These are phyloP conservation scores for Xylota segnis DNA, from an alignment of 2,888 invertebrate genomes.

Conservation along the genomic window DNA sequence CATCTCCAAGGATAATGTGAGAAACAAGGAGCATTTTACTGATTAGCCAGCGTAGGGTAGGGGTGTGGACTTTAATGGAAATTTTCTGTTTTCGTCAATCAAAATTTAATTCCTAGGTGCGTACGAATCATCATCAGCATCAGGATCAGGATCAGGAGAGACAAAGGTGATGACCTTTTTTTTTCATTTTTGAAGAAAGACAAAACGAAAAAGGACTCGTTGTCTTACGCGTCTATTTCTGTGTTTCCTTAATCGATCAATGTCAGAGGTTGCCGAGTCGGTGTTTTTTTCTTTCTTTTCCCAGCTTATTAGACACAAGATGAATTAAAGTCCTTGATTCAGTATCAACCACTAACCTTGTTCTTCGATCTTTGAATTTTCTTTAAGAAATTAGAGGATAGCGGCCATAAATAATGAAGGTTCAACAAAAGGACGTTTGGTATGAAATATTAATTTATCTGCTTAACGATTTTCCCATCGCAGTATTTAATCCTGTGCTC, in stretches of 20 bases:
- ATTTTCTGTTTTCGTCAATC: conserved; percentile 41
- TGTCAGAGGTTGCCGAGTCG: conserved; percentile 33
- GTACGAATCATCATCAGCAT: background rate
- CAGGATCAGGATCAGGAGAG: background rate
- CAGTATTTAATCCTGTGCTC: conserved; percentile 11
- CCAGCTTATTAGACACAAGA: conserved; percentile 26
- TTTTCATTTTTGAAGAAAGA: background rate
- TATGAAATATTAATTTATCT: conserved; percentile 30
- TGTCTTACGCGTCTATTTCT: conserved; percentile 16
- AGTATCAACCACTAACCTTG: conserved; percentile 8
- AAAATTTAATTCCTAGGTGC: conserved; percentile 13
- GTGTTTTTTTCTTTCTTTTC: background rate
- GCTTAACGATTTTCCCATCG: conserved; percentile 34
- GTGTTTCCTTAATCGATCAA: conserved; percentile 49
- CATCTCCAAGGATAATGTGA: conserved; percentile 1
- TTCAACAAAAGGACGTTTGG: background rate
- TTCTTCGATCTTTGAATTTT: background rate
- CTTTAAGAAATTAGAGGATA: background rate
- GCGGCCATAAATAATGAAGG: conserved; percentile 2
- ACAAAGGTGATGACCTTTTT: conserved; percentile 14
- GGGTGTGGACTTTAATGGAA: conserved; percentile 47
- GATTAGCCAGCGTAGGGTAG: conserved; percentile 9
- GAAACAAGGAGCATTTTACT: conserved; percentile 12
- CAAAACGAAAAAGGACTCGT: conserved; percentile 7
- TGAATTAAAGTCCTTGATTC: conserved; percentile 21